Percentiles rank a stretch among this genome's conserved stretches.
These are phyloP conservation scores for Cerceris ruficornis DNA, from an alignment of 2,888 invertebrate species.

Conservation along the genomic window DNA sequence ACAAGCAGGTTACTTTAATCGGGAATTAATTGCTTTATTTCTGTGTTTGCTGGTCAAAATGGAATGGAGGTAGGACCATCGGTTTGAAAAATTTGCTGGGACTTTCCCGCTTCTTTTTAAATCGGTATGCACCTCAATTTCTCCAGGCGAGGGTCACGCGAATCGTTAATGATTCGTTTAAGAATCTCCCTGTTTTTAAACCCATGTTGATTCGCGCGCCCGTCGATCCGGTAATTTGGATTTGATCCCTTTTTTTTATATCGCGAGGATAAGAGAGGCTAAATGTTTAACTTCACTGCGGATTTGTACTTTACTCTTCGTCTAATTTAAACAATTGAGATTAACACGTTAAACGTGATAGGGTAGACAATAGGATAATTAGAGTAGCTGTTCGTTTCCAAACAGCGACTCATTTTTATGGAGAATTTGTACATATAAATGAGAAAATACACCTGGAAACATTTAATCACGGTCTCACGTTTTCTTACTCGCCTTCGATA, in stretches of 20 bases:
- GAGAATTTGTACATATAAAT: not conserved
- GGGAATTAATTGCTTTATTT: no score
- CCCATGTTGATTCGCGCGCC: slow-evolving; percentile 1
- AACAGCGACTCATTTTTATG: not conserved
- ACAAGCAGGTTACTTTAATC: no score
- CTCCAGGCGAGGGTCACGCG: not conserved
- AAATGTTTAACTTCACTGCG: slow-evolving; percentile 42
- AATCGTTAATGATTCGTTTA: slow-evolving; percentile 54
- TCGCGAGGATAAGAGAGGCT: slow-evolving; percentile 19
- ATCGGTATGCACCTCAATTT: no score
- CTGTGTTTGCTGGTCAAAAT: no score
- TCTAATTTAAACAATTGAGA: slow-evolving; percentile 17
- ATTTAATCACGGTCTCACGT: no score
- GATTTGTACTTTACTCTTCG: slow-evolving; percentile 48
- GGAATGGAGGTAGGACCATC: no score
- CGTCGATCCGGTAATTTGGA: not conserved
- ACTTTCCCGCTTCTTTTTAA: no score
- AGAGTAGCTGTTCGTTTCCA: no score
- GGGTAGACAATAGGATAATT: not conserved
- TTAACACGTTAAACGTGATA: slow-evolving; percentile 3
- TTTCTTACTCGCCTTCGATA: no score
- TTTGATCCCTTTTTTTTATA: slow-evolving; percentile 9
- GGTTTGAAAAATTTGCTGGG: no score
- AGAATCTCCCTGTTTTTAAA: slow-evolving; percentile 39
- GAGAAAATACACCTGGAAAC: not conserved